These are phyloP conservation scores for Tetragnatha montana DNA, from an alignment of 2,888 invertebrate genomes.

Conservation along the genomic window DNA sequence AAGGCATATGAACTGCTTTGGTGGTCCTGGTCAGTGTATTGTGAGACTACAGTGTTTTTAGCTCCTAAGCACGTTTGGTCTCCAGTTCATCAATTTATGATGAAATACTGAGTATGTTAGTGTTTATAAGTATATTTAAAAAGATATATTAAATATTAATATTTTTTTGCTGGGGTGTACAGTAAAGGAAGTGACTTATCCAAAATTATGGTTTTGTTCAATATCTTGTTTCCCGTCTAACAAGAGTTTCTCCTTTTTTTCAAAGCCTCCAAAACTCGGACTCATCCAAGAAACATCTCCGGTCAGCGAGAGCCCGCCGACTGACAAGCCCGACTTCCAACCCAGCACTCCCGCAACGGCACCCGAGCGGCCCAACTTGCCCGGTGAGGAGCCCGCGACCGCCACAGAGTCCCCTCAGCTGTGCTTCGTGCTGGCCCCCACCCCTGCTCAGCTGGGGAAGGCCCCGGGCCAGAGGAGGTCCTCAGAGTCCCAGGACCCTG, in stretches of 20 bases:
- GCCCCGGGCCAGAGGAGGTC: conserved; percentile 84
- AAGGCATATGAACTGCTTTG: too few species aligned
- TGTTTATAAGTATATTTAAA: too few species aligned
- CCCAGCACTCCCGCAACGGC: conserved; percentile 28
- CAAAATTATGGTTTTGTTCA: not conserved
- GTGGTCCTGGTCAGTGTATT: too few species aligned
- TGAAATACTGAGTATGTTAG: too few species aligned
- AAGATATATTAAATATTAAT: too few species aligned
- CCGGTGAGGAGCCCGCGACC: not conserved
- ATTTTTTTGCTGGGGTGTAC: too few species aligned
- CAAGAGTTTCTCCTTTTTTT: not conserved
- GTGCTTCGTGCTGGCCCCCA: conserved; percentile 89
- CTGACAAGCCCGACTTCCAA: conserved; percentile 16
- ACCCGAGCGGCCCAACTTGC: not conserved
- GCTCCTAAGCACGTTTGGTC: too few species aligned
- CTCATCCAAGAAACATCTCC: conserved; percentile 21
- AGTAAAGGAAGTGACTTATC: too few species aligned
- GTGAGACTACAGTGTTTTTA: too few species aligned
- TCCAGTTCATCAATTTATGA: too few species aligned
- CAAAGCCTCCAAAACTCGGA: conserved; percentile 63
- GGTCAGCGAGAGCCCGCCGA: not conserved
- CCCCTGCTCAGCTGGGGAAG: conserved; percentile 93
- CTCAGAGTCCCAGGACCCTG: conserved; percentile 42
- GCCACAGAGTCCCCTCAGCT: conserved; percentile 50
- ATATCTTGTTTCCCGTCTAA: not conserved